Evolutionary conservation across 2,888 invertebrate genomes (phyloP), one percentile per base, ranked within the genome.

Genomic region (Lutraria lutraria): DNA sequence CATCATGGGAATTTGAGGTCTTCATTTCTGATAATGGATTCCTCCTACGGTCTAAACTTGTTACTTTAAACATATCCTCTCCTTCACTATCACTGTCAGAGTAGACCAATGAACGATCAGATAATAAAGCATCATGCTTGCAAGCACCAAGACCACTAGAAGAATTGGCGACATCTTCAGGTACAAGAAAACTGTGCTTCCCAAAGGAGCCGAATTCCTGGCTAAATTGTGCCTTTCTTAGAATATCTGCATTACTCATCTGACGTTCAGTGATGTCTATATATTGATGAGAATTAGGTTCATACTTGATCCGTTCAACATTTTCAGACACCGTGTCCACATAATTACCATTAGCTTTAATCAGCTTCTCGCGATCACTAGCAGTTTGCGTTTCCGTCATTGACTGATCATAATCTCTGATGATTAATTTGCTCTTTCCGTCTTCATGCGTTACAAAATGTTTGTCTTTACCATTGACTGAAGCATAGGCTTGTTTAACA

Each of bases 21-120:
- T 29, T 82, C 8, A 85, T 31, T 76, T 80, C 34, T 13, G 85
- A 85, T 54, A 53, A 34, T 54, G 53, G 43, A 68, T 52, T 31
- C 34, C 82, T 52, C 54, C 31, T 76, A 31, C 72, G 72, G 12
- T 87, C 72, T 87, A 82, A 72, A 29, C 81, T 63, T 34, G 68
- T 68, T 43, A 43, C 60, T 80, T 68, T 68, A 54, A 76, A 72
- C 52, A 53, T 54, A 19, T 83, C 85, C 13, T 90, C 88, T 19
- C 60, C 72, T 25, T 83, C 90, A 81, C 88, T 86, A 29, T 88
- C 88, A 76, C 90, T 90, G 60, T 90, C 90, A 19, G 90, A 83
- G 29, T 80, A 43, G 31, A 88, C 83, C 21, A 88, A 54, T 13
- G 85, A 86, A 56, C 83, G 86, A 16, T 72, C 90, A 19, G 86